phyloP scores from a whole-genome alignment of 2,888 invertebrate genomes.

The Zeuzera pyrina region DNA sequence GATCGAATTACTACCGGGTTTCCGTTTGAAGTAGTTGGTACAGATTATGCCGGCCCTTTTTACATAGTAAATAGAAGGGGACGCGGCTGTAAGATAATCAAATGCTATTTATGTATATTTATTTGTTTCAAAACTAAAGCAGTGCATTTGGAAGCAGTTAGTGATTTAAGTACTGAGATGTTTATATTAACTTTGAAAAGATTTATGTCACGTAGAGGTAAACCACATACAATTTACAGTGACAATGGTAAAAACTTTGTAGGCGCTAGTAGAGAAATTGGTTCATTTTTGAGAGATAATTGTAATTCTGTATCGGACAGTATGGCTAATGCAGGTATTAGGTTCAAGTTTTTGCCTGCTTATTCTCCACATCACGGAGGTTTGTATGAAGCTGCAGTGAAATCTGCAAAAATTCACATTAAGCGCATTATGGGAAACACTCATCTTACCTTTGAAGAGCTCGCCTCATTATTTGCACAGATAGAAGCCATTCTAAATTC shows the following conservation, averaged over 20 bases:
- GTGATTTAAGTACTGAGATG: no score
- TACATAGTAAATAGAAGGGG: no score
- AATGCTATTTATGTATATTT: no score
- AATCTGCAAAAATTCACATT: slow-evolving; percentile 5
- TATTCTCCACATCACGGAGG: slow-evolving; percentile 5
- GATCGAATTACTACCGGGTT: no score
- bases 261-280: slow-evolving; percentile 6
- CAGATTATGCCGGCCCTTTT: no score
- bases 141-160: no score
- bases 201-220: slow-evolving; percentile 7
- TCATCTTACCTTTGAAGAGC: slow-evolving; percentile 14
- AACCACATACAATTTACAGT: slow-evolving; percentile 4
- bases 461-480: slow-evolving; percentile 8
- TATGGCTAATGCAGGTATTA: slow-evolving; percentile 3
- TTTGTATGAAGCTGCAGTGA: slow-evolving; percentile 5
- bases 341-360: slow-evolving; percentile 2
- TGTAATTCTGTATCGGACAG: slow-evolving; percentile 4
- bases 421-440: slow-evolving; percentile 11
- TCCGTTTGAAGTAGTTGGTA: no score
- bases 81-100: no score
- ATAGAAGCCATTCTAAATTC: no score
- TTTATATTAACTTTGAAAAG: no score
- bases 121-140: no score
- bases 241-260: slow-evolving; percentile 9
- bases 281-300: slow-evolving; percentile 3